Base-by-base conservation (phyloP, 2,113 vertebrate species). In the Labeo rohita region DNA sequence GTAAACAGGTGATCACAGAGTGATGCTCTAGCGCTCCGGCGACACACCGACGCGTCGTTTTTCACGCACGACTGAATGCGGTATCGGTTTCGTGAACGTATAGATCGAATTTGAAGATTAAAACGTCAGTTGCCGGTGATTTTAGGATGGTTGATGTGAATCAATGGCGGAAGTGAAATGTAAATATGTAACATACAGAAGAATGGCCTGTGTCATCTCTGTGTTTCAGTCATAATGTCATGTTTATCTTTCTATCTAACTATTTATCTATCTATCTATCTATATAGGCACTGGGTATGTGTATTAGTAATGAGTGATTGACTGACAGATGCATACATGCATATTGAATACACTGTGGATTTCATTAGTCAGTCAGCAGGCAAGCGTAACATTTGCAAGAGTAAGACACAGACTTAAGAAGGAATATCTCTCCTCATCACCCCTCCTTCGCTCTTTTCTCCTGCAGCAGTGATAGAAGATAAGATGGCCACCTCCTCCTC, bases 401-500 rank as follows among this genome's bases (percentile, higher is more conserved):
- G n/a, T 21, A 45, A 73, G 9, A 6, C 12, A 16, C 21, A 28
- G 45, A 12, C 88, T 92, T 89, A 91, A 86, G 12, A 11, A 66
- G 3, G 43, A 34, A 91, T 78, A 83, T 84, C 63, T 87, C 88
- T 91, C 87, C 88, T 92, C 91, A 89, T 84, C 87, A 85, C 87
- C 90, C 88, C 85, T 81, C 89, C 86, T 59, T 84, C n/a, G 21
- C 83, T 61, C 74, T 77, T 45, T 80, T 56, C 3, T 28, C 78
- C 73, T 83, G 85, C 84, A 90, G 92, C 92, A 93, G 87, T 90
- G 91, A 93, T 94, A 92, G 92, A 91, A 90, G 89, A 93, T 93
- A 95, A 95, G 95, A 99, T 99, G 98, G 97, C 98, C 92, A 95
- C 95, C 85, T 95, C 95, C 56, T 95, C 96, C 86, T 96, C 95